These are phyloP conservation scores for Chalcosyrphus nemorum DNA, from an alignment of 2,888 invertebrate species.

Conservation along the genomic window DNA sequence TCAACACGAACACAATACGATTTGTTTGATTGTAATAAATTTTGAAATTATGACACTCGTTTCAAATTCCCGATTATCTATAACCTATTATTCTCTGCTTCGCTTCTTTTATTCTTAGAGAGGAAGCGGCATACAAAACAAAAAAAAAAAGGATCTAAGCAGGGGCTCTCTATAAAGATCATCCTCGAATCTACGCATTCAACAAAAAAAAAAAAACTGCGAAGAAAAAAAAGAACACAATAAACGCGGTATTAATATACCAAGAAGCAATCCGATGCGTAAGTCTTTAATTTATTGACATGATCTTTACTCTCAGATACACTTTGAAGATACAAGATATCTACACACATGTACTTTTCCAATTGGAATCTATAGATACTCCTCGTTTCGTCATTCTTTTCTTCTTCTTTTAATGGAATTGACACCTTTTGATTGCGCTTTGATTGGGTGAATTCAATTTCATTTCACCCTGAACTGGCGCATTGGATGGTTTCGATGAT, in stretches of 20 bases:
- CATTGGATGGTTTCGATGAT: background rate
- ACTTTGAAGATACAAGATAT: no score
- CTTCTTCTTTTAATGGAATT: slow-evolving; percentile 51
- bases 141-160: slow-evolving; percentile 20
- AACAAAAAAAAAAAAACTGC: slow-evolving; percentile 18
- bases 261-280: slow-evolving; percentile 37
- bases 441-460: slow-evolving; percentile 63
- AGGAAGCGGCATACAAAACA: slow-evolving; percentile 5
- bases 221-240: no score
- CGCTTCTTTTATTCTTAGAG: slow-evolving; percentile 4
- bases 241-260: slow-evolving; percentile 51
- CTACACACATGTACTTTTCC: slow-evolving; percentile 10
- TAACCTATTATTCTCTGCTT: slow-evolving; percentile 36
- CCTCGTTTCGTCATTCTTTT: background rate
- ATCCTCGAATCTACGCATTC: no score
- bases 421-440: slow-evolving; percentile 63
- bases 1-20: slow-evolving; percentile 32
- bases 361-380: background rate
- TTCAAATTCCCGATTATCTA: slow-evolving; percentile 65
- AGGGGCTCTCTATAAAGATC: slow-evolving; percentile 37
- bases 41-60: slow-evolving; percentile 70
- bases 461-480: slow-evolving; percentile 48
- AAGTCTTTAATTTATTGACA: slow-evolving; percentile 65
- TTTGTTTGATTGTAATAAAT: slow-evolving; percentile 69
- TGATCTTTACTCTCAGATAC: slow-evolving; percentile 42